These are phyloP conservation scores for Synanthedon tipuliformis DNA, from an alignment of 2,888 invertebrate genomes.

Conservation along the genomic window DNA sequence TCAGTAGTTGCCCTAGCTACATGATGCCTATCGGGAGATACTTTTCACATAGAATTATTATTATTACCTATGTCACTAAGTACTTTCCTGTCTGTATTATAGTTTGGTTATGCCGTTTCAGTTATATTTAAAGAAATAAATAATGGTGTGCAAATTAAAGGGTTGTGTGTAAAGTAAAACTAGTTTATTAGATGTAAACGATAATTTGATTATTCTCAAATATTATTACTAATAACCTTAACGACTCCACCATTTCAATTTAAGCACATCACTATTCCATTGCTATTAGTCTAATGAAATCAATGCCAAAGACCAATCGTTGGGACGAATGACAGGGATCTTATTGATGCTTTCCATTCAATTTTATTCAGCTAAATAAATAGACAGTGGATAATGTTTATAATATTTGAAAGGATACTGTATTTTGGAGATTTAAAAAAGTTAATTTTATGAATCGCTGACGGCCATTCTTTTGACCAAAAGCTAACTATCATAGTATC, in stretches of 20 bases:
- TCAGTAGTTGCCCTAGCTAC: conserved; percentile 58
- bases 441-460: conserved; percentile 37
- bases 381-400: conserved; percentile 37
- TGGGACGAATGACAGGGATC: conserved; percentile 64
- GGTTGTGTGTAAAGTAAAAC: conserved; percentile 70
- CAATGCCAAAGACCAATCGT: conserved; percentile 65
- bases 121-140: conserved; percentile 42
- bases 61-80: conserved; percentile 20
- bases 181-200: conserved; percentile 62
- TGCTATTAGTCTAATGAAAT: conserved; percentile 32
- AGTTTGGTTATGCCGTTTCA: conserved; percentile 23
- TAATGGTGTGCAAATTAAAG: conserved; percentile 69
- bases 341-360: conserved; percentile 46
- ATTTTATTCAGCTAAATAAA: conserved; percentile 26
- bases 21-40: conserved; percentile 28
- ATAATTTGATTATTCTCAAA: conserved; percentile 44
- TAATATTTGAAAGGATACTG: conserved; percentile 37
- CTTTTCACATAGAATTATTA: conserved; percentile 37
- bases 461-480: conserved; percentile 17
- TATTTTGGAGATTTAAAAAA: conserved; percentile 45
- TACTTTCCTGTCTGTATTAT: conserved; percentile 25
- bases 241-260: conserved; percentile 27
- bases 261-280: conserved; percentile 33
- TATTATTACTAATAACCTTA: conserved; percentile 14
- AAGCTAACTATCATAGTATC: conserved; percentile 18